These are phyloP conservation scores for Girardia tigrina DNA, from an alignment of 2,888 invertebrate genomes.

Conservation along the genomic window DNA sequence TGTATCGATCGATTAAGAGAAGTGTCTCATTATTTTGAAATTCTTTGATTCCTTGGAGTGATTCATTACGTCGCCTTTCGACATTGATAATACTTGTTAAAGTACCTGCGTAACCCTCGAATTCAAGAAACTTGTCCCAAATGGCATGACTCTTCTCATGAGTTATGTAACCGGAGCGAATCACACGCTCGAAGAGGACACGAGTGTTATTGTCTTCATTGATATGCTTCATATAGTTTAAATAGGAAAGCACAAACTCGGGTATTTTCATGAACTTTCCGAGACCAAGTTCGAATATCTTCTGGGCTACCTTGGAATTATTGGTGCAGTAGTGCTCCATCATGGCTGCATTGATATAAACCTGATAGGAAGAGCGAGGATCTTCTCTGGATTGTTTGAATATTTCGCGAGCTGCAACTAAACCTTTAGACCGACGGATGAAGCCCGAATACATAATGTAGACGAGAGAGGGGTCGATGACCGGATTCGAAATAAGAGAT, in stretches of 20 bases:
- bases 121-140: conserved; percentile 94
- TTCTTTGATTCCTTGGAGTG: conserved; percentile 58
- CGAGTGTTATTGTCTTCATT: conserved; percentile 99
- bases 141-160: conserved; percentile 84
- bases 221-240: conserved; percentile 82
- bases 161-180: conserved; percentile 74
- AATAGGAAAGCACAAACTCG: conserved; percentile 83
- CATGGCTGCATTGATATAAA: conserved; percentile 85
- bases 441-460: conserved; percentile 99
- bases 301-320: conserved; percentile 83
- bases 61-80: conserved; percentile 72
- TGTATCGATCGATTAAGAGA: conserved; percentile 78
- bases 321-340: conserved; percentile 99
- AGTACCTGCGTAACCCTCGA: conserved; percentile 95
- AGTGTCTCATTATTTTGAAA: conserved; percentile 93
- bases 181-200: conserved; percentile 88
- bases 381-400: conserved; percentile 92
- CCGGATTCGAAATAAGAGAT: too few species aligned
- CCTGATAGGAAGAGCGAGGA: conserved; percentile 66
- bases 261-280: conserved; percentile 89
- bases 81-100: conserved; percentile 90
- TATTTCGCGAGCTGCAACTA: conserved; percentile 79
- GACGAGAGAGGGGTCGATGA: conserved; percentile 44
- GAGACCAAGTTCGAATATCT: conserved; percentile 87
- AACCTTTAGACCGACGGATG: conserved; percentile 85